Evolutionary conservation across 2,888 invertebrate genomes (phyloP).

Genomic region (Thymelicus lineola): DNA sequence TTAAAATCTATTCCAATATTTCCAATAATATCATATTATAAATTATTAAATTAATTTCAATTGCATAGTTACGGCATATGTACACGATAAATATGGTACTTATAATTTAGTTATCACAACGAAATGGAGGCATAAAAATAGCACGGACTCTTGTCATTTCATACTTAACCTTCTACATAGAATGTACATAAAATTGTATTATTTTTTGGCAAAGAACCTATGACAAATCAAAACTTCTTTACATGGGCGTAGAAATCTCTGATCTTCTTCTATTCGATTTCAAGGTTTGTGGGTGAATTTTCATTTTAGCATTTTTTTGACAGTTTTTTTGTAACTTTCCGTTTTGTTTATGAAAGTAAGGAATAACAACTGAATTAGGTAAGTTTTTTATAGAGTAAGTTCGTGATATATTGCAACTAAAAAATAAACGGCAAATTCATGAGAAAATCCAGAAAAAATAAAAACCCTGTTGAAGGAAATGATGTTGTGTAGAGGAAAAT

Average conservation of each 20-base stretch:
- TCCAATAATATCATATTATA: neutral
- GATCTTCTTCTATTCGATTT: neutral
- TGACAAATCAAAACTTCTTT: neutral
- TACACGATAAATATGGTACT: neutral
- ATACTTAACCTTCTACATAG: neutral
- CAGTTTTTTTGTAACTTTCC: too few relatives aligned
- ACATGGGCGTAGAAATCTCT: neutral
- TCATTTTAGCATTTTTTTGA: too few relatives aligned
- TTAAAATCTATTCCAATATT: neutral
- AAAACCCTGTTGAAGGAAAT: too few relatives aligned
- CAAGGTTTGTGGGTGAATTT: too few relatives aligned
- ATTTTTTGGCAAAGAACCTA: neutral
- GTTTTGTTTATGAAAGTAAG: too few relatives aligned
- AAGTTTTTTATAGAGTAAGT: too few relatives aligned
- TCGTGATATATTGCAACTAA: too few relatives aligned
- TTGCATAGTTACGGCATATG: neutral
- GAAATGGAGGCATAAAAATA: neutral
- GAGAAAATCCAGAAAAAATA: too few relatives aligned
- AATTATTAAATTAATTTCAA: slow-evolving; percentile 1
- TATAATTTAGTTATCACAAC: slow-evolving; percentile 1
- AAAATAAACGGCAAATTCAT: too few relatives aligned
- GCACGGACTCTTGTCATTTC: neutral
- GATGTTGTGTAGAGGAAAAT: too few relatives aligned
- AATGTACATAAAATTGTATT: neutral
- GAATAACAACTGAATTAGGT: too few relatives aligned